Percentiles rank a stretch among this genome's conserved stretches.
phyloP scores from a whole-genome alignment of 2,888 invertebrate species.

The Drosophila pseudotalamancana region DNA sequence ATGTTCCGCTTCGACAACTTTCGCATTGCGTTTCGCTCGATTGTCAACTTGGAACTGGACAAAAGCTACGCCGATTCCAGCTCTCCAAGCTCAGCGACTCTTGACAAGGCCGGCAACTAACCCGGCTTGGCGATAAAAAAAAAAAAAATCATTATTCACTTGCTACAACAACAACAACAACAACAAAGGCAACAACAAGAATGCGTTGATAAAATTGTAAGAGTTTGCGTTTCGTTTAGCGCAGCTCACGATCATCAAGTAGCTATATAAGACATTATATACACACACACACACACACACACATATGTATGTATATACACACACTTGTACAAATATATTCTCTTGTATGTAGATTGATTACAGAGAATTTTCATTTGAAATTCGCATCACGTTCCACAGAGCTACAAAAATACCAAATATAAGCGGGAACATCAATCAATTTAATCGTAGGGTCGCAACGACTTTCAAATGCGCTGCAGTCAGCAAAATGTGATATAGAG shows the following conservation, averaged over 20 bases:
- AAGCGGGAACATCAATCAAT: not conserved
- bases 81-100: slow-evolving; percentile 13
- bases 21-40: slow-evolving; percentile 58
- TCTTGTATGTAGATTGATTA: not conserved
- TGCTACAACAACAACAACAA: slow-evolving; percentile 12
- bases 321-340: too few species aligned
- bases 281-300: not conserved
- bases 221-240: slow-evolving; percentile 1
- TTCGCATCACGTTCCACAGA: slow-evolving; percentile 53
- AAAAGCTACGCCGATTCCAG: not conserved
- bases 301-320: not conserved
- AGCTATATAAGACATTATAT: slow-evolving; percentile 16
- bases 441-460: not conserved
- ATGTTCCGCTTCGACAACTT: slow-evolving; percentile 55
- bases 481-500: not conserved
- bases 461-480: slow-evolving; percentile 5
- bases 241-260: slow-evolving; percentile 38
- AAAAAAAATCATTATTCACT: slow-evolving; percentile 1
- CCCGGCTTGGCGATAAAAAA: slow-evolving; percentile 60
- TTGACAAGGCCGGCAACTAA: slow-evolving; percentile 55
- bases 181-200: slow-evolving; percentile 18
- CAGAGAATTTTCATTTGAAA: slow-evolving; percentile 19
- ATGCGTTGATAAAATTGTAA: slow-evolving; percentile 32
- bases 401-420: slow-evolving; percentile 15
- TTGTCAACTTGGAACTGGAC: slow-evolving; percentile 64